Base-by-base conservation (phyloP, 2,797 vertebrate species). In the Ispidina lecontei region DNA sequence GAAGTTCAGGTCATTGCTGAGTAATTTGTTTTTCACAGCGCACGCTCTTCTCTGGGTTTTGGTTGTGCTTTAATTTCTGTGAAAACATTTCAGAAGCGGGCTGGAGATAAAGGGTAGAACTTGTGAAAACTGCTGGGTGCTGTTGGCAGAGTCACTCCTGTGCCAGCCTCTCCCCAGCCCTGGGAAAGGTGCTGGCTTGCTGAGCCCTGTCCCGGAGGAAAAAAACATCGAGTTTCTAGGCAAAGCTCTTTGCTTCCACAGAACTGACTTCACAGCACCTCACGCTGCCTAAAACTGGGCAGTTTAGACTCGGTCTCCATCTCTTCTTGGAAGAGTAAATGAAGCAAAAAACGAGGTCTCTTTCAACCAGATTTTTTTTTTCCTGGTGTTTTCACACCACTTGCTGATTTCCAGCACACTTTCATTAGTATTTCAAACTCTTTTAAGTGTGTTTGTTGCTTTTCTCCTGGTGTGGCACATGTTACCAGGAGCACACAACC, bases 21-120 rank as follows among this genome's bases (percentile, higher is more conserved):
- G 62, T 89, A 69, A 90, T 78, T 88, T 82, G 78, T 33, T 92
- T 92, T 89, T 79, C 33, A 17, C 81, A 37, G 58, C n/a, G 26
- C 26, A 28, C 21, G 29, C 68, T 84, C n/a, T 65, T 93, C 47
- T 56, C 82, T 9, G 78, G 37, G 25, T 78, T 91, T 91, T 93
- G 78, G 65, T 85, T 95, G 89, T 92, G 55, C 52, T 89, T 91
- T 59, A 83, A 63, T 89, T 89, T 74, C 76, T 76, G 54, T 31
- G 76, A 79, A 91, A 91, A 69, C 23, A 0, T 83, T 71, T 77
- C 76, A 74, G 60, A 41, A 70, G 59, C 59, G 49, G 28, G 3
- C 25, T 14, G 22, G 29, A 59, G 54, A 15, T 14, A 28, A 46
- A 67, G 55, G 59, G 52, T 19, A 22, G 7, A 26, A 23, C 54